Evolutionary conservation across 2,113 vertebrate genomes (phyloP).

Genomic region (Pollachius pollachius): DNA sequence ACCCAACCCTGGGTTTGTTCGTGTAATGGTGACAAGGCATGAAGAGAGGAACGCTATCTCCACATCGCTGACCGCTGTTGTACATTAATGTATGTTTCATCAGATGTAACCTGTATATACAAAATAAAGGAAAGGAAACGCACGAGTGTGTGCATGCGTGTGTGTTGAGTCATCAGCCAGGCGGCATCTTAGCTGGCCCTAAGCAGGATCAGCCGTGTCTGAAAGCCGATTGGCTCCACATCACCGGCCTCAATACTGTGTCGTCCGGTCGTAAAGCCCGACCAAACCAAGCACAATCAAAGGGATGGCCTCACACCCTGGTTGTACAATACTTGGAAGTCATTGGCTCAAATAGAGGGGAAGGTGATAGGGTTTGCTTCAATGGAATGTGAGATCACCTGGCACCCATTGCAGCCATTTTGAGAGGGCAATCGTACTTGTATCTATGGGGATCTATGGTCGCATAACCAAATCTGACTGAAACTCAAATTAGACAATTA

Average conservation of each 20-base stretch:
- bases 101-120: conserved; percentile 55
- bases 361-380: too few species aligned
- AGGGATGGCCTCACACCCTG: too few species aligned
- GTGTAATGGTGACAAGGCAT: not conserved
- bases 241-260: conserved; percentile 38
- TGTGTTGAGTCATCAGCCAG: conserved; percentile 46
- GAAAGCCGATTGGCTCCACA: conserved; percentile 68
- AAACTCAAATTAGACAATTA: too few species aligned
- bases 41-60: conserved; percentile 17
- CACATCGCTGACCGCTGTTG: conserved; percentile 33
- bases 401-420: too few species aligned
- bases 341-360: too few species aligned
- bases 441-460: too few species aligned
- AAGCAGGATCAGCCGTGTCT: conserved; percentile 73
- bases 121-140: conserved; percentile 65
- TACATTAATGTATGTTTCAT: conserved; percentile 41
- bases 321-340: too few species aligned
- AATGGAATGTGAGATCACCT: too few species aligned
- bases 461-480: too few species aligned
- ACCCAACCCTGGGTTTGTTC: conserved; percentile 7
- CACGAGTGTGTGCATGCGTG: not conserved
- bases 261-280: conserved; percentile 23
- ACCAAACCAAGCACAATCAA: too few species aligned
- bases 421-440: too few species aligned
- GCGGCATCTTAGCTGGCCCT: conserved; percentile 62